Evolutionary conservation across 1,140 invertebrate species (phyloP).

Genomic region (Stegodyphus mimosarum): DNA sequence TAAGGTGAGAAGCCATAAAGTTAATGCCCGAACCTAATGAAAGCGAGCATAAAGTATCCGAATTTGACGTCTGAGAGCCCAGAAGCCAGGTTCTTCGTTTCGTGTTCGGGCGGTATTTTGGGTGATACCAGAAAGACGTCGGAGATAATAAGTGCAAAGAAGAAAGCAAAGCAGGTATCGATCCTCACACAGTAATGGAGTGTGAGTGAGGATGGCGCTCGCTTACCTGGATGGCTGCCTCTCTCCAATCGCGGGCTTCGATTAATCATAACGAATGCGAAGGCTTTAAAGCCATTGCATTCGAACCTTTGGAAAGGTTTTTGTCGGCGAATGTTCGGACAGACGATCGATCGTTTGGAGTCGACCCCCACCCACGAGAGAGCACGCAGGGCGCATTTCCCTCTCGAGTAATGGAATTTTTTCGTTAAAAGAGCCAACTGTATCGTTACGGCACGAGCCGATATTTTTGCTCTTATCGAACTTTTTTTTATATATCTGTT

Average conservation of each 20-base stretch:
- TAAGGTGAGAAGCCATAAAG: no score
- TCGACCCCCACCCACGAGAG: neutral
- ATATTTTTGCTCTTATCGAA: slow-evolving; percentile 12
- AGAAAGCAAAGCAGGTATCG: neutral
- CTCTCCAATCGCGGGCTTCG: neutral
- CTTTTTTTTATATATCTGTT: neutral
- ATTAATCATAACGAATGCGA: slow-evolving; percentile 5
- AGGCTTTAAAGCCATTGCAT: neutral
- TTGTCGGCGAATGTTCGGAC: neutral
- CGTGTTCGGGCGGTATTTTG: neutral
- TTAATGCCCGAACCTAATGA: neutral
- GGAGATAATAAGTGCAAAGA: neutral
- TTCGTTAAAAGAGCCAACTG: slow-evolving; percentile 22
- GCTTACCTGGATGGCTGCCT: neutral
- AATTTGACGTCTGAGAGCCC: neutral
- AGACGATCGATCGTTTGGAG: slow-evolving; percentile 3
- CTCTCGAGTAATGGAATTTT: slow-evolving; percentile 35
- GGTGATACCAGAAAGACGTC: neutral
- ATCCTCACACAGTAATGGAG: slow-evolving; percentile 1
- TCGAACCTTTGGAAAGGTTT: neutral
- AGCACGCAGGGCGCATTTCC: neutral
- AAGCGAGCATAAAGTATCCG: neutral
- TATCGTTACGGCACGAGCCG: slow-evolving; percentile 12
- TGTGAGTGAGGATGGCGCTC: neutral
- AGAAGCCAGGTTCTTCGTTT: neutral